Conservation (phyloP, 2,797 vertebrate genomes). For the Silurus aristotelis region DNA sequence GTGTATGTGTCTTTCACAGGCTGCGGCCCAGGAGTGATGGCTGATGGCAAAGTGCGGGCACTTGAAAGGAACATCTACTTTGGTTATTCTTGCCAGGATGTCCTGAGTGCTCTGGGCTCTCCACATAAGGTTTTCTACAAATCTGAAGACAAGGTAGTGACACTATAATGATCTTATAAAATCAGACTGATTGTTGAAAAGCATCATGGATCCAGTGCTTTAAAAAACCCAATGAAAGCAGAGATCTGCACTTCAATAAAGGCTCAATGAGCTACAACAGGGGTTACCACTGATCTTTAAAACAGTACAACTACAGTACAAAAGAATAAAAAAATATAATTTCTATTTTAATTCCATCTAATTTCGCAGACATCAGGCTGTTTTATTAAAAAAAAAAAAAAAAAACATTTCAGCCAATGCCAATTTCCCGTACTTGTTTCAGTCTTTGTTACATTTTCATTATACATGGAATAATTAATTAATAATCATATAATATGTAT, state of each 20-base stretch:
- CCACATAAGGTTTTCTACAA: constrained; percentile 99
- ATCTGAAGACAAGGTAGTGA: constrained; percentile 93
- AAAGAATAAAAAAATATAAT: too few species aligned
- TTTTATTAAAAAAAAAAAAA: too few species aligned
- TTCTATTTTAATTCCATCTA: too few species aligned
- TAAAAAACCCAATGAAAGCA: too few species aligned
- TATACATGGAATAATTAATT: too few species aligned
- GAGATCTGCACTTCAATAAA: not conserved
- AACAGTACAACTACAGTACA: too few species aligned
- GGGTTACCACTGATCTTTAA: too few species aligned
- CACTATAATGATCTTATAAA: not conserved
- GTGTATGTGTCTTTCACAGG: constrained; percentile 68
- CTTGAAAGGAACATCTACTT: constrained; percentile 92
- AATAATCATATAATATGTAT: too few species aligned
- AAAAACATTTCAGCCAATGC: too few species aligned
- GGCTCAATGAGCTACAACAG: not conserved
- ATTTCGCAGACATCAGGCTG: too few species aligned
- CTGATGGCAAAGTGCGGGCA: constrained; percentile 89
- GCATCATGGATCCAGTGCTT: not conserved
- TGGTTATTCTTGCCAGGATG: constrained; percentile 96
- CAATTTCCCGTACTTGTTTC: too few species aligned
- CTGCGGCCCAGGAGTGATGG: constrained; percentile 85
- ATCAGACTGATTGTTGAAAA: not conserved
- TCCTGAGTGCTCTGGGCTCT: constrained; percentile 91
- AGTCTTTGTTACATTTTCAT: too few species aligned